Conservation (phyloP, 2,797 vertebrate genomes). For the Peromyscus attwateri region DNA sequence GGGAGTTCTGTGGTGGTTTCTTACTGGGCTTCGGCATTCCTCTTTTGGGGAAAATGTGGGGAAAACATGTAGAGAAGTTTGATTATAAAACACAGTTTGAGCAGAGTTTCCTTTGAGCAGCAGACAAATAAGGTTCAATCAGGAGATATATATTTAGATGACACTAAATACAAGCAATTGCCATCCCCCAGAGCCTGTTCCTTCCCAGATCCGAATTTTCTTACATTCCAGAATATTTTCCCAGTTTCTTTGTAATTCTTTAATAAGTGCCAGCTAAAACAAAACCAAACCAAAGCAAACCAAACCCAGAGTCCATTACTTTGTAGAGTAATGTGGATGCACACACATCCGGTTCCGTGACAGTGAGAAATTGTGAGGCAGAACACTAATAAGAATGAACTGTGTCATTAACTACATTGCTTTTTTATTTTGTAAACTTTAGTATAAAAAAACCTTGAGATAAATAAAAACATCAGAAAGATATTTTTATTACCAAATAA, state of each 20-base stretch:
- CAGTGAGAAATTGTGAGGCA: not conserved
- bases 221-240: not conserved
- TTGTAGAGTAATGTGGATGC: not conserved
- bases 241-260: conserved; percentile 37
- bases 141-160: not conserved
- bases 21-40: not conserved
- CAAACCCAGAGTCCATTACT: conserved; percentile 1
- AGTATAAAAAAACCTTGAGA: not conserved
- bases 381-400: not conserved
- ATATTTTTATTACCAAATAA: not conserved
- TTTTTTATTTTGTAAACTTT: not conserved
- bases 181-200: not conserved
- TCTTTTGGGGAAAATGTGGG: not conserved
- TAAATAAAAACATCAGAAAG: not conserved
- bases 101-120: not conserved
- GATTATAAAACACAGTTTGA: not conserved
- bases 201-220: conserved; percentile 20
- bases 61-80: not conserved
- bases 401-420: not conserved
- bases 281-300: not conserved
- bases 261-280: conserved; percentile 34
- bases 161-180: not conserved
- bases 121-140: not conserved
- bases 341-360: not conserved
- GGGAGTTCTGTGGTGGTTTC: not conserved